Percentiles rank a stretch among this genome's conserved stretches.
These are phyloP conservation scores for Danio albolineatus DNA, from an alignment of 2,797 vertebrate species.

Conservation along the genomic window DNA sequence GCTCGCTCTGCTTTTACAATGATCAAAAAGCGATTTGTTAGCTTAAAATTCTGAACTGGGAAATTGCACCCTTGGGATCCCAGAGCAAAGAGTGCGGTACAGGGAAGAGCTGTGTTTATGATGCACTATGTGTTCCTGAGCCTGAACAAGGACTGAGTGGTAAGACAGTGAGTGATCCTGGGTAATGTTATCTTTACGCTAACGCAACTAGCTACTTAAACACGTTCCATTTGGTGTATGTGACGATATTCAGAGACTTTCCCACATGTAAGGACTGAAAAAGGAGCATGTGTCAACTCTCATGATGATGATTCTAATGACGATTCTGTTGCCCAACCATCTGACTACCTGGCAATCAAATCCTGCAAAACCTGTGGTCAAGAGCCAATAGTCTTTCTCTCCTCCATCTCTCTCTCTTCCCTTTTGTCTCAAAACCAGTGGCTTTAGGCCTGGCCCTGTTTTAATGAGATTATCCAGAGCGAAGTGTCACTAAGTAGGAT, in stretches of 20 bases:
- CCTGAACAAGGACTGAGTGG: conserved; percentile 67
- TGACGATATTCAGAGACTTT: neutral
- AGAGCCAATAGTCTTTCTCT: conserved; percentile 33
- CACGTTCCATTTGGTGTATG: neutral
- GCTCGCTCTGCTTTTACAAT: conserved; percentile 61
- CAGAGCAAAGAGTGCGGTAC: conserved; percentile 56
- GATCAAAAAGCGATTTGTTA: conserved; percentile 70
- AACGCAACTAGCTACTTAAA: conserved; percentile 8
- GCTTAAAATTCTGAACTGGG: conserved; percentile 74
- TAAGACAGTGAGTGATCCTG: conserved; percentile 44
- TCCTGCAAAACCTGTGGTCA: conserved; percentile 46
- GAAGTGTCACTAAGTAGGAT: conserved; percentile 88
- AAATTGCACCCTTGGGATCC: conserved; percentile 77
- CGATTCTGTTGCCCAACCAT: conserved; percentile 40
- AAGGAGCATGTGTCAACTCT: conserved; percentile 36
- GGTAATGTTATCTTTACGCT: neutral
- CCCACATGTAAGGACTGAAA: conserved; percentile 33
- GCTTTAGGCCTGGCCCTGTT: conserved; percentile 73
- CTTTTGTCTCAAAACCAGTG: conserved; percentile 62
- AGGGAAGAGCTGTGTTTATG: conserved; percentile 71
- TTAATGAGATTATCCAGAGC: conserved; percentile 87
- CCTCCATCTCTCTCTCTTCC: conserved; percentile 16
- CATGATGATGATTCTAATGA: conserved; percentile 36
- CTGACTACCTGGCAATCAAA: conserved; percentile 50
- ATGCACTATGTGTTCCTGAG: conserved; percentile 66